These are phyloP conservation scores for Galeopsomyia nigrocyanea DNA, from an alignment of 2,888 invertebrate species.

Conservation along the genomic window DNA sequence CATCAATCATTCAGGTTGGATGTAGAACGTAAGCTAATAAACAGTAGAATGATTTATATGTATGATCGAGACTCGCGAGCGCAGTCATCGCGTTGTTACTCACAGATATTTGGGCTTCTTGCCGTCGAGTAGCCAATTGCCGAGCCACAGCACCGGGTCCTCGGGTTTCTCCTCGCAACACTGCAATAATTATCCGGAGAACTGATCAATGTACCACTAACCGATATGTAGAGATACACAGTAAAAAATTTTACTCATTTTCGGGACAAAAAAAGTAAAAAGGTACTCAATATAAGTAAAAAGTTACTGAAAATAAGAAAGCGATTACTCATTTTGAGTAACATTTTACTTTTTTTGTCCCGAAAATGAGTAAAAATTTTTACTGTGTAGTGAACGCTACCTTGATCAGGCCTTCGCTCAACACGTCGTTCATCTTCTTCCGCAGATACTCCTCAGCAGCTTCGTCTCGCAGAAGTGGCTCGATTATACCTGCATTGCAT, in stretches of 20 bases:
- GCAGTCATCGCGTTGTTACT: background rate
- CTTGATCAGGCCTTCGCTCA: slow-evolving; percentile 72
- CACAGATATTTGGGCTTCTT: slow-evolving; percentile 74
- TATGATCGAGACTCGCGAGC: background rate
- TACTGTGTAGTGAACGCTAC: slow-evolving; percentile 54
- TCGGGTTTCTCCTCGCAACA: slow-evolving; percentile 79
- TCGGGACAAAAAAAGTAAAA: too few relatives aligned
- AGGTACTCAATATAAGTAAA: too few relatives aligned
- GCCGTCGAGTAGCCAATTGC: slow-evolving; percentile 80
- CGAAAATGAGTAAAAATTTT: background rate
- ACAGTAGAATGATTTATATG: slow-evolving; percentile 13
- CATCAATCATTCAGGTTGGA: slow-evolving; percentile 45
- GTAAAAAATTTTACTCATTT: too few relatives aligned
- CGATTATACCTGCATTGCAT: slow-evolving; percentile 27
- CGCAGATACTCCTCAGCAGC: slow-evolving; percentile 79
- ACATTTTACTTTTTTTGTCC: background rate
- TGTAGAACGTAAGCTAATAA: slow-evolving; percentile 47
- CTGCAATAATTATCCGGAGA: slow-evolving; percentile 61
- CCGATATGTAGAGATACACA: too few relatives aligned
- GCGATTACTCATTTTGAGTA: too few relatives aligned
- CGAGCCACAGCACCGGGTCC: slow-evolving; percentile 84
- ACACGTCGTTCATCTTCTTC: slow-evolving; percentile 75
- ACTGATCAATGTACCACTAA: too few relatives aligned
- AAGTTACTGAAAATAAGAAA: too few relatives aligned
- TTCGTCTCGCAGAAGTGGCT: slow-evolving; percentile 66